Conservation (phyloP, 2,113 vertebrate species). For the Hyperopisus bebe region DNA sequence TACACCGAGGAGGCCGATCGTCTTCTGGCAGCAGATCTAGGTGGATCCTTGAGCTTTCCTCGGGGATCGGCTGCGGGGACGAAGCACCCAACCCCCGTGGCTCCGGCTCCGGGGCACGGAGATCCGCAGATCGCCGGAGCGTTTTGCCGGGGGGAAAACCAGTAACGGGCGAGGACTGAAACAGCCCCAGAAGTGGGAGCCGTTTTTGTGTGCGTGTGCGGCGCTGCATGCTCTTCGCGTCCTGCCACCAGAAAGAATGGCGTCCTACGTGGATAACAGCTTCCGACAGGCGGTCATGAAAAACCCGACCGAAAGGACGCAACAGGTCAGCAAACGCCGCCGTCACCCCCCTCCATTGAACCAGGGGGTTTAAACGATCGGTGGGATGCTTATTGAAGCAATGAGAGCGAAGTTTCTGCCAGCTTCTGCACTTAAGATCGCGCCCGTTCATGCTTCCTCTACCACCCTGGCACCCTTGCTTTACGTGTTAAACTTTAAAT, state of each 20-base stretch:
- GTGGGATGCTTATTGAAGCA: neutral
- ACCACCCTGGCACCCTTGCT: neutral
- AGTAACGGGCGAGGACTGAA: neutral
- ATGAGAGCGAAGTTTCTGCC: neutral
- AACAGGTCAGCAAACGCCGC: conserved; percentile 54
- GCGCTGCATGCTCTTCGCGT: neutral
- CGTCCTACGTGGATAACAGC: conserved; percentile 81
- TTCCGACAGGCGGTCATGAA: conserved; percentile 80
- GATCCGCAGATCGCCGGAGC: neutral
- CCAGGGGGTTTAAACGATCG: neutral
- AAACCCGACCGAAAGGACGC: conserved; percentile 68
- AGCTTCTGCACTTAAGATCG: neutral
- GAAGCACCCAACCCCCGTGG: conserved; percentile 33
- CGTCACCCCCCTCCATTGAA: neutral
- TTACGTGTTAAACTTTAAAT: neutral
- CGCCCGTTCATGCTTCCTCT: neutral
- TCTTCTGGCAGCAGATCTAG: neutral
- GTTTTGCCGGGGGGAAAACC: neutral
- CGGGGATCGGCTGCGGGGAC: neutral
- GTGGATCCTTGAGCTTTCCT: neutral
- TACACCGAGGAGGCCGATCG: neutral
- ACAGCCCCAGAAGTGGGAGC: neutral
- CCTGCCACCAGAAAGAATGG: conserved; percentile 50
- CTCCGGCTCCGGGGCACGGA: conserved; percentile 18
- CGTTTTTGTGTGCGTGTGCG: neutral